A percentile compares a stretch with the other conserved stretches of the same genome.
Conservation (phyloP, 2,888 invertebrate species). For the Gandaritis pyraliata region DNA sequence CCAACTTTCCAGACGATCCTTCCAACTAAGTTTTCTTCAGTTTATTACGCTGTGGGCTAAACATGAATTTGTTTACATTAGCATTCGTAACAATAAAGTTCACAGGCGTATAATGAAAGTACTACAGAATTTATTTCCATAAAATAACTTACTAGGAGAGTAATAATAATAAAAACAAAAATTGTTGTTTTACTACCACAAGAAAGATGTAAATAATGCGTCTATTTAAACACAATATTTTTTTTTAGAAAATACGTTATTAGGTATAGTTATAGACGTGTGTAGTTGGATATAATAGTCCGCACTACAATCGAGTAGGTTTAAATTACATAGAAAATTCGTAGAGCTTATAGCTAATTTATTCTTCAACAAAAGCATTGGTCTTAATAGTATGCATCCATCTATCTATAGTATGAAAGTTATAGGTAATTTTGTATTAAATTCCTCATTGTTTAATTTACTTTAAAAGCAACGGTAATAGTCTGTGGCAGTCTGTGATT, state of each 20-base stretch:
- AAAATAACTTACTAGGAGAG: slow-evolving; percentile 22
- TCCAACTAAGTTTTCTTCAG: not conserved
- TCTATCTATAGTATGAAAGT: not conserved
- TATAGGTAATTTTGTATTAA: not conserved
- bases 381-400: no score
- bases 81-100: slow-evolving; percentile 19
- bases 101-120: slow-evolving; percentile 20
- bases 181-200: not conserved
- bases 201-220: no score
- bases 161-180: slow-evolving; percentile 15
- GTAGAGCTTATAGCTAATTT: no score
- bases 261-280: no score
- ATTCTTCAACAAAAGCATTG: no score
- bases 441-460: slow-evolving; percentile 7
- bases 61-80: slow-evolving; percentile 12
- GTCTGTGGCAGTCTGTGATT: slow-evolving; percentile 13
- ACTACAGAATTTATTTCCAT: slow-evolving; percentile 27
- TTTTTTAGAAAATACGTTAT: no score
- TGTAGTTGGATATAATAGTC: no score
- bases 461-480: slow-evolving; percentile 1
- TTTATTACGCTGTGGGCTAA: not conserved
- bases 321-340: no score
- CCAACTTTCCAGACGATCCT: slow-evolving; percentile 1
- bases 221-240: no score
- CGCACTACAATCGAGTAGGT: no score